Base-by-base conservation (phyloP, 1,140 invertebrate species). In the Orussus abietinus region DNA sequence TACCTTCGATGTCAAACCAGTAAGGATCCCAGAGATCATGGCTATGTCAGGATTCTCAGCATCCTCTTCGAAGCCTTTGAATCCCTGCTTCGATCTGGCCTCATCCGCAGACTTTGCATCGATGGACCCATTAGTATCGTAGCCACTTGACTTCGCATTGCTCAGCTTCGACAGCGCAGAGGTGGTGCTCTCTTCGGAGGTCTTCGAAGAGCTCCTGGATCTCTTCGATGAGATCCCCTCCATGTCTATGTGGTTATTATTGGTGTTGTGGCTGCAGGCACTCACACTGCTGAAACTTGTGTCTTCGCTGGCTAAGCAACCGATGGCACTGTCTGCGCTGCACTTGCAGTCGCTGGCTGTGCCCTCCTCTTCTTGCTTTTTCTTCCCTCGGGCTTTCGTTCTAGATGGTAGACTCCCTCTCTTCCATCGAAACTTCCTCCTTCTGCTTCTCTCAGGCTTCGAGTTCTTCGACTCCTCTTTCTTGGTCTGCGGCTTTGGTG, bases 371-470 rank as follows among this genome's bases (percentile, higher is more conserved):
- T 35, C 32, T 26, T n/a, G 5, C 17, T n/a, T n/a, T 38, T 41
- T 40, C 22, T 45, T 45, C 45, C 13, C 20, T 42, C 11, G 51
- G 30, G 9, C 37, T 44, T 29, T 43, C 49, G 5, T 25, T 53
- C 33, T 38, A 5, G 33, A 12, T 12, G 45, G 57, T n/a, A 53
- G 40, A 9, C 31, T 34, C 1, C 65, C 66, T 35, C 59, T 66
- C 32, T 54, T 53, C 62, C 60, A 70, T 5, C 59, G 42, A 0
- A 45, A 42, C 45, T 49, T 61, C 30, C 57, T 51, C 28, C 42
- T 50, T 21, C 45, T 59, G 19, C 43, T 53, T 9, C 38, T 9
- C 36, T 35, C n/a, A n/a, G 32, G 5, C 13, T n/a, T 31, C 34
- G 4, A 10, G 3, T 25, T 22, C 30, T 43, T 43, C 0, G 19